These are phyloP conservation scores for Lepisosteus osseus DNA, from an alignment of 2,113 vertebrate genomes.

Conservation along the genomic window DNA sequence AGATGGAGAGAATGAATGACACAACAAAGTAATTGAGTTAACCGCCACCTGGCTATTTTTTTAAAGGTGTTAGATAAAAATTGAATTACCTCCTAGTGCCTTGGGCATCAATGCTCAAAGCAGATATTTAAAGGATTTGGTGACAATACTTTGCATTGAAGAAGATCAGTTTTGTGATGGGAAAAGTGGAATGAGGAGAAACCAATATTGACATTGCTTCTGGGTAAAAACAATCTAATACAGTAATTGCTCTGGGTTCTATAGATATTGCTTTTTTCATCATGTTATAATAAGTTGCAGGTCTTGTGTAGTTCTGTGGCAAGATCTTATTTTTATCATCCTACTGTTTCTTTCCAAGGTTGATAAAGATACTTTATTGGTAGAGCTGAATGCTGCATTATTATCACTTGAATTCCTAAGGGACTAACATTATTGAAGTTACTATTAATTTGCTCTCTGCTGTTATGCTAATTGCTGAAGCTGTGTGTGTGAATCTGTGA, in stretches of 20 bases:
- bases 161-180: constrained; percentile 15
- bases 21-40: constrained; percentile 12
- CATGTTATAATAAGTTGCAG: neutral
- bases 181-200: constrained; percentile 32
- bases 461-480: constrained; percentile 16
- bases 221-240: constrained; percentile 6
- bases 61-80: constrained; percentile 13
- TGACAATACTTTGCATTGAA: constrained; percentile 10
- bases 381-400: neutral
- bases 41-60: constrained; percentile 9
- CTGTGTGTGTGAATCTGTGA: constrained; percentile 18
- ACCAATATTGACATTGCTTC: neutral
- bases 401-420: constrained; percentile 9
- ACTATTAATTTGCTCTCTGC: constrained; percentile 10
- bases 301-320: neutral
- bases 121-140: constrained; percentile 12
- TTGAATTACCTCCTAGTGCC: constrained; percentile 5
- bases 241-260: neutral
- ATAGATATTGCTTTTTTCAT: neutral
- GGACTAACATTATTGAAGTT: constrained; percentile 9
- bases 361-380: constrained; percentile 3
- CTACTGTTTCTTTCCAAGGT: neutral
- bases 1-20: constrained; percentile 11
- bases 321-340: neutral
- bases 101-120: constrained; percentile 1